phyloP scores from a whole-genome alignment of 2,113 vertebrate species.

The Maccullochella peelii region DNA sequence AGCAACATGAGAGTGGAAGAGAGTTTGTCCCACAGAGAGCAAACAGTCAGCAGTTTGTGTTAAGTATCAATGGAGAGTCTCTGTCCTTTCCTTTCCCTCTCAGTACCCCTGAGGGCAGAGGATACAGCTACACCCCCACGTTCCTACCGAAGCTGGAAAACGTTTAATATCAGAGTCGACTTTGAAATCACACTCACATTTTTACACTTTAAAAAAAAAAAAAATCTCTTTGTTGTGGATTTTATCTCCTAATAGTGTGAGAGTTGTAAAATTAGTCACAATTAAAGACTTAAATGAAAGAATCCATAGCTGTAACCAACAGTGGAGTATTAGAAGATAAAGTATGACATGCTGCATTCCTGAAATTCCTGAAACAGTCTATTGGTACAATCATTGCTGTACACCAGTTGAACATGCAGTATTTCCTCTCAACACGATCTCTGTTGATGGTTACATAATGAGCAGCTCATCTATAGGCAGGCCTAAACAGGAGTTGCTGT shows the following conservation, averaged over 20 bases:
- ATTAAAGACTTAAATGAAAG: not conserved
- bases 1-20: slow-evolving; percentile 48
- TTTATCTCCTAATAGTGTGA: not conserved
- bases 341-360: slow-evolving; percentile 12
- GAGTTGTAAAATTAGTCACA: not conserved
- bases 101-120: not conserved
- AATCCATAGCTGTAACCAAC: slow-evolving; percentile 12
- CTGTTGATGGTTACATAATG: slow-evolving; percentile 38
- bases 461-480: slow-evolving; percentile 19
- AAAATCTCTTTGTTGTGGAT: not conserved
- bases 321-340: not conserved
- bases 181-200: slow-evolving; percentile 5
- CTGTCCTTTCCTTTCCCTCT: slow-evolving; percentile 33
- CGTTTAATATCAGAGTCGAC: not conserved
- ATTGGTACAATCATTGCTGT: slow-evolving; percentile 1
- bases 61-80: slow-evolving; percentile 55
- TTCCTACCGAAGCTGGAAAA: not conserved
- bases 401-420: not conserved
- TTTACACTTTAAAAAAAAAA: too few species aligned
- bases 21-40: slow-evolving; percentile 48
- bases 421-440: slow-evolving; percentile 23
- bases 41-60: slow-evolving; percentile 73
- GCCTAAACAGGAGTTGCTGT: slow-evolving; percentile 42
- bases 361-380: not conserved
- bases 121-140: slow-evolving; percentile 10